Percentiles rank a stretch among this genome's conserved stretches.
Conservation (phyloP, 2,113 vertebrate genomes). For the Zingel zingel region DNA sequence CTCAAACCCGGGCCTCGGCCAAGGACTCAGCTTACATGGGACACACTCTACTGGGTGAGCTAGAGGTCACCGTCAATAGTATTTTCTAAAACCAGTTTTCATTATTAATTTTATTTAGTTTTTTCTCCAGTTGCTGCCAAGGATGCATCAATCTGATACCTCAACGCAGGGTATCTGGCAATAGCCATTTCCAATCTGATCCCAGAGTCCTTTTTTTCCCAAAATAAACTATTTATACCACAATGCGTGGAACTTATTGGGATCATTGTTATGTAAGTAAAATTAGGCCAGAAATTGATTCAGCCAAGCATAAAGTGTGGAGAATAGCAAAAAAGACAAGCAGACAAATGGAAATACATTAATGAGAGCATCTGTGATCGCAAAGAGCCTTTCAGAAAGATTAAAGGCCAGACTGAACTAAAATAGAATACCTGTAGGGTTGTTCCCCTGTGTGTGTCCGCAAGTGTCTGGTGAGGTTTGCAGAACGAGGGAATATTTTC, state of each 20-base stretch:
- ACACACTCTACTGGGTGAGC: too few relatives aligned
- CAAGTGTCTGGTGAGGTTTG: constrained; percentile 98
- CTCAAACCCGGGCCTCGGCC: too few relatives aligned
- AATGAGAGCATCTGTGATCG: neutral
- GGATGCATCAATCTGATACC: neutral
- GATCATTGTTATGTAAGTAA: neutral
- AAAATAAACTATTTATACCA: neutral
- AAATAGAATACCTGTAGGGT: constrained; percentile 92
- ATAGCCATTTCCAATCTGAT: neutral
- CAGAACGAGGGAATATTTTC: constrained; percentile 98
- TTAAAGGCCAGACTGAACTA: neutral
- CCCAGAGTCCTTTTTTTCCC: neutral
- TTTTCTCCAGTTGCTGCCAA: neutral
- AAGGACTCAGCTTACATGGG: too few relatives aligned
- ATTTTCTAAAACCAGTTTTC: neutral
- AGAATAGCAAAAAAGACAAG: neutral
- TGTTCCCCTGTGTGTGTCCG: constrained; percentile 98
- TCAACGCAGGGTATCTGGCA: neutral
- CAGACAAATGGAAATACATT: constrained; percentile 14
- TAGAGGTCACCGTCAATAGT: too few relatives aligned
- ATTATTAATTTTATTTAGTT: neutral
- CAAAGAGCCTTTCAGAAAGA: neutral
- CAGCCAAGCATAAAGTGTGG: neutral
- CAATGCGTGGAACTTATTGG: neutral
- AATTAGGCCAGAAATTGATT: neutral